Base-by-base conservation (phyloP, 2,888 invertebrate species). In the Axea sp. region DNA sequence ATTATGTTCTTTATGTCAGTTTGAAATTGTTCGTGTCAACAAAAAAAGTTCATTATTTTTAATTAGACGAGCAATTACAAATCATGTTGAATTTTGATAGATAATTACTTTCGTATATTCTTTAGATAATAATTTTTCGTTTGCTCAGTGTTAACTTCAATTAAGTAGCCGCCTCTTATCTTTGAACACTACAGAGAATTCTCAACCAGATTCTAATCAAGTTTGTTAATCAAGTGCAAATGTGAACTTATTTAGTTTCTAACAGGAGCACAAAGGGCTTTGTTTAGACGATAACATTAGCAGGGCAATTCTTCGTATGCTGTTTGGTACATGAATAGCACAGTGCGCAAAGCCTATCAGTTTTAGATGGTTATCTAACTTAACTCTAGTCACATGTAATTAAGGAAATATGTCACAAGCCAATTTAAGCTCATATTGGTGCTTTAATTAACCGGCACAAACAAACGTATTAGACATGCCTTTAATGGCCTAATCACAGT, bases 191-290 rank as follows among this genome's bases (percentile, higher is more conserved):
- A n/a, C 3, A 30, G 30, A 3, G 26, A 35, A 35, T 30, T 53
- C 43, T n/a, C 33, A 7, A 39, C 22, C 15, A 47, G 65, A 37
- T 57, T 57, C 47, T 57, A 57, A 67, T 57, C 55, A 47, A 37
- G 43, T 67, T 67, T 55, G 49, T 37, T 68, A 68, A 68, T 68
- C 67, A 59, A 68, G 49, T 59, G 49, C 67, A 68, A 68, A 68
- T 43, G 45, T 30, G 65, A 47, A 67, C 65, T 55, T 67, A 47
- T 45, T 67, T 47, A 19, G 31, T 19, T 43, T 15, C 55, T 28
- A 55, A 37, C 26, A 12, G 51, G 1, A 37, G 14, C 28, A 67
- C 65, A 67, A 67, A 67, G 55, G 65, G 28, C 65, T 67, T 57
- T 55, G 65, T 65, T 65, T 45, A 45, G 55, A 47, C 14, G 47